phyloP scores from a whole-genome alignment of 2,797 vertebrate genomes.

The Lacerta agilis region DNA sequence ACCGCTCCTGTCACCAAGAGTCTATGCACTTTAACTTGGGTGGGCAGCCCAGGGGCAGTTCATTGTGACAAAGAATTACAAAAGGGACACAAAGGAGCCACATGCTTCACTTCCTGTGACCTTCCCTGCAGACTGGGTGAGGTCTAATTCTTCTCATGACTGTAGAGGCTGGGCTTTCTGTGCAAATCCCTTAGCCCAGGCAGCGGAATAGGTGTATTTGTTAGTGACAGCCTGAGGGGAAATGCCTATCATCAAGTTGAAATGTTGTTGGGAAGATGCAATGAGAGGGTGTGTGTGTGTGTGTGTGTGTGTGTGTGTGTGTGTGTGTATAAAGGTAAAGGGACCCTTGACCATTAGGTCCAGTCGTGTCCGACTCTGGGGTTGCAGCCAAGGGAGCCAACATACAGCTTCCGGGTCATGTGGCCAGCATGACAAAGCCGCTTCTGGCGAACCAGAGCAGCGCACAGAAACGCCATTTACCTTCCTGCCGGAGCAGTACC shows the following conservation, averaged over 20 bases:
- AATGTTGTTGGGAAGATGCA: not conserved
- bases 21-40: conserved; percentile 12
- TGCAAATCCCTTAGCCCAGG: conserved; percentile 43
- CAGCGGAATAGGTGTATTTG: conserved; percentile 64
- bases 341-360: no score
- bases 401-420: no score
- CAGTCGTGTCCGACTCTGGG: no score
- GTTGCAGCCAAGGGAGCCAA: no score
- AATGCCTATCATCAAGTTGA: conserved; percentile 1
- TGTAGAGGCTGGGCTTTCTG: conserved; percentile 56
- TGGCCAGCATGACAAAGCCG: no score
- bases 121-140: conserved; percentile 51
- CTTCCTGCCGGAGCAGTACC: no score
- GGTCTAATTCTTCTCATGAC: conserved; percentile 46
- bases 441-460: no score
- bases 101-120: conserved; percentile 58
- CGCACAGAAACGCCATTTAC: no score
- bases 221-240: conserved; percentile 43
- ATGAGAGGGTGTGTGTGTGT: not conserved
- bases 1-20: not conserved
- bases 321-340: no score
- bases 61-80: conserved; percentile 54
- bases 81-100: conserved; percentile 63
- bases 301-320: no score
- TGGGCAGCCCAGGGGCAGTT: conserved; percentile 2